A percentile compares a stretch with the other conserved stretches of the same genome.
phyloP scores from a whole-genome alignment of 2,888 invertebrate species.

The Patella pellucida region DNA sequence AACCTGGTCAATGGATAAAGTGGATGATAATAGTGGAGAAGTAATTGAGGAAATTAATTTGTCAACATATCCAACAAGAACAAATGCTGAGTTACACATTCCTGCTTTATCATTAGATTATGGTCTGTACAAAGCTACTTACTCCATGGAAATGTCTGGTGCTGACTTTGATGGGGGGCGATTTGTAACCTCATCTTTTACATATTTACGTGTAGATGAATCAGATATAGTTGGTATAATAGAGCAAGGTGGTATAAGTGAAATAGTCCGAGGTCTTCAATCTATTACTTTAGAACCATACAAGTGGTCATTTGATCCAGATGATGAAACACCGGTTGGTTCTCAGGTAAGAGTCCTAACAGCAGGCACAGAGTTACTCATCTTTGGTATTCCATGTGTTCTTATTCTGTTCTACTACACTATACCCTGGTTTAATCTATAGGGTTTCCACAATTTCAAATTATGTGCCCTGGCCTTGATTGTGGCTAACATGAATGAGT shows the following conservation, averaged over 20 bases:
- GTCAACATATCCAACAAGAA: constrained; percentile 22
- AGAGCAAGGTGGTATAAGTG: constrained; percentile 49
- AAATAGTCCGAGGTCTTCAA: constrained; percentile 31
- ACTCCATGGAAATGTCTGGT: constrained; percentile 60
- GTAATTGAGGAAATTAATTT: constrained; percentile 27
- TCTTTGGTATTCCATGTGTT: no score
- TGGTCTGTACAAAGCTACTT: constrained; percentile 66
- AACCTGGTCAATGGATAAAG: constrained; percentile 47
- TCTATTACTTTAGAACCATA: constrained; percentile 59
- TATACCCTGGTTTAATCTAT: no score
- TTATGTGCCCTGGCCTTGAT: no score
- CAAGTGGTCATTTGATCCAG: constrained; percentile 69
- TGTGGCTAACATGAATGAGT: no score
- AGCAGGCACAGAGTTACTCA: no score
- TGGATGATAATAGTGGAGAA: constrained; percentile 42
- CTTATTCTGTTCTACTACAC: no score
- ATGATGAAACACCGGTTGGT: constrained; percentile 36
- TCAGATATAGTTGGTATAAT: constrained; percentile 66
- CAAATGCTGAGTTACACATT: constrained; percentile 48
- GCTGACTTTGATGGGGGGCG: constrained; percentile 20
- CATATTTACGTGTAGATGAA: constrained; percentile 57
- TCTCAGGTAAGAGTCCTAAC: constrained; percentile 38
- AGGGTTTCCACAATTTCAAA: no score
- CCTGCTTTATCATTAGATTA: constrained; percentile 56
- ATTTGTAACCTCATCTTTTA: constrained; percentile 23